These are phyloP conservation scores for Megaleporinus macrocephalus DNA, from an alignment of 2,113 vertebrate genomes.

Conservation along the genomic window DNA sequence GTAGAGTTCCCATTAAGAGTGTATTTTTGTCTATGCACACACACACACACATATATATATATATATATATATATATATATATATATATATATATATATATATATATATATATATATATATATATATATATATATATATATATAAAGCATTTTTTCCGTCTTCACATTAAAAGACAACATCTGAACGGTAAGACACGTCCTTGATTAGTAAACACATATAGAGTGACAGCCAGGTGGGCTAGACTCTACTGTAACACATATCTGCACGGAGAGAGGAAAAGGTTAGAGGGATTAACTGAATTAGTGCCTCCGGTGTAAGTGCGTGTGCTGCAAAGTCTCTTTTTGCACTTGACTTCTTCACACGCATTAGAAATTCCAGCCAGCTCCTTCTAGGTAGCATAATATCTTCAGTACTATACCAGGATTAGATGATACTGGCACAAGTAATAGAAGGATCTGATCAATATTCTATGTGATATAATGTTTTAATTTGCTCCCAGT, in stretches of 20 bases:
- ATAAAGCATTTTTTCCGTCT: no score
- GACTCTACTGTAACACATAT: slow-evolving; percentile 10
- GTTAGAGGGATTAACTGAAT: slow-evolving; percentile 29
- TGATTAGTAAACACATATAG: slow-evolving; percentile 8
- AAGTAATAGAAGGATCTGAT: neutral
- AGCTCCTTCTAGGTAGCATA: neutral
- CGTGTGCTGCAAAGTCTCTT: slow-evolving; percentile 29
- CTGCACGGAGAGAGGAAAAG: neutral
- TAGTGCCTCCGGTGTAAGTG: slow-evolving; percentile 25
- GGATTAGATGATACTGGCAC: neutral
- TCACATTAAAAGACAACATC: neutral
- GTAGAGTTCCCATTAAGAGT: neutral
- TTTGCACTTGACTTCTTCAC: slow-evolving; percentile 1
- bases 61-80: no score
- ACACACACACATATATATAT: no score
- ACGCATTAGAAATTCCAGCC: neutral
- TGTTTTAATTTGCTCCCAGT: neutral
- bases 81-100: no score
- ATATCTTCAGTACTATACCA: neutral
- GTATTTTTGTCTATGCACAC: neutral
- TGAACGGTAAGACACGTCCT: neutral
- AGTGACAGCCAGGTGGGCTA: slow-evolving; percentile 10
- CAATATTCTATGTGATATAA: neutral
- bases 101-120: no score
- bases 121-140: no score